Conservation (phyloP, 2,113 vertebrate species). For the Thinocorus orbignyianus region DNA sequence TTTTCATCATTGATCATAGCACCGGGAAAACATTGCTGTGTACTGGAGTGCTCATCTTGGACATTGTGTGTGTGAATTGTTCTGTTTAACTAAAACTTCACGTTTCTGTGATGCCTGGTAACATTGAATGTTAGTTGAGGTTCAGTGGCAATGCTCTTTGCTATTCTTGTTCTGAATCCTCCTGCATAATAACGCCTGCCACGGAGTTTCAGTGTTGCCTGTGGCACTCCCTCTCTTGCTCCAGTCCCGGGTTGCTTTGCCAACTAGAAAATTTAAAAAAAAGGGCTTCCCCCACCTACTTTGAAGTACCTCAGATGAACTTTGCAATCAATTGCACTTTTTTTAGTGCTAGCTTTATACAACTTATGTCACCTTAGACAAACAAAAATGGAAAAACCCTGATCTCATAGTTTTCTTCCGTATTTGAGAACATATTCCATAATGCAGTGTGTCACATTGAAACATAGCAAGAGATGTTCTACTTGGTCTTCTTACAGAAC, state of each 20-base stretch:
- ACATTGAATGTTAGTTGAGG: neutral
- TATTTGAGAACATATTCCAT: neutral
- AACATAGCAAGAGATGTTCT: neutral
- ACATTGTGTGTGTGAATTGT: neutral
- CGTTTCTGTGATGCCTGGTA: neutral
- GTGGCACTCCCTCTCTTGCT: neutral
- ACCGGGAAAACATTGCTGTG: neutral
- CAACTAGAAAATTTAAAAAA: neutral
- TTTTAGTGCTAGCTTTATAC: constrained; percentile 37
- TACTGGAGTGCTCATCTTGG: neutral
- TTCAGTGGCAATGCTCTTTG: neutral
- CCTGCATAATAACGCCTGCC: neutral
- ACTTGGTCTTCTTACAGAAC: neutral
- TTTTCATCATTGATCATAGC: neutral
- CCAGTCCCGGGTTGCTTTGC: neutral
- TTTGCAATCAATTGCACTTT: constrained; percentile 5
- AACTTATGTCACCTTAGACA: constrained; percentile 41
- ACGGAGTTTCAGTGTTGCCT: neutral
- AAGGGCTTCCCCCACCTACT: constrained; percentile 40
- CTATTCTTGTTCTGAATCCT: constrained; percentile 8
- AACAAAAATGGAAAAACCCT: constrained; percentile 61
- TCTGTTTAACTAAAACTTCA: neutral
- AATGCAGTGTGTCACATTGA: neutral
- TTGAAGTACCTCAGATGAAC: constrained; percentile 22
- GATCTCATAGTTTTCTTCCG: constrained; percentile 17